Evolutionary conservation across 2,797 vertebrate genomes (phyloP).

Genomic region (Falco naumanni): DNA sequence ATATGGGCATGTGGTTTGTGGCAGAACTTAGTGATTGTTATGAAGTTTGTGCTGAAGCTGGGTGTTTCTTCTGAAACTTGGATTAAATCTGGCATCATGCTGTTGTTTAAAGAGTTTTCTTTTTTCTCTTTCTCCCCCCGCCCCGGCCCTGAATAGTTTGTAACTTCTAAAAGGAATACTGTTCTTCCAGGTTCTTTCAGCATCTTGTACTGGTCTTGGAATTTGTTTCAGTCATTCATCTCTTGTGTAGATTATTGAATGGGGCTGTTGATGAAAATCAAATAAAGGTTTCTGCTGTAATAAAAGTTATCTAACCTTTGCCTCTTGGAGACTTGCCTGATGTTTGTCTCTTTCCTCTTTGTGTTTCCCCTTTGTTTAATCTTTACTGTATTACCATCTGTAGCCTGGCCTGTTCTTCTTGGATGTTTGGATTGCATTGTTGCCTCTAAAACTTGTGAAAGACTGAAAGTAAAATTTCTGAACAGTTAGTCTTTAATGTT

Average conservation of each 20-base stretch:
- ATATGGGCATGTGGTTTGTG: not conserved
- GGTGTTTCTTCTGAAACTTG: constrained; percentile 13
- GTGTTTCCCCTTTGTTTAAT: constrained; percentile 27
- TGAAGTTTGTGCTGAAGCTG: constrained; percentile 10
- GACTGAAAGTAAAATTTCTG: not conserved
- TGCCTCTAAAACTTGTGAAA: not conserved
- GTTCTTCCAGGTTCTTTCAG: constrained; percentile 26
- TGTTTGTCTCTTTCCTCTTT: constrained; percentile 54
- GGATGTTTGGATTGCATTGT: not conserved
- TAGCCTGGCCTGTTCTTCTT: not conserved
- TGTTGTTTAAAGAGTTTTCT: not conserved
- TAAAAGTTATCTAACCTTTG: constrained; percentile 46
- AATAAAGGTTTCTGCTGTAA: constrained; percentile 55
- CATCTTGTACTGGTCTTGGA: constrained; percentile 12
- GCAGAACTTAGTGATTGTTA: not conserved
- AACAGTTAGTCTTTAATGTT: not conserved
- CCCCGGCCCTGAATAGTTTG: not conserved
- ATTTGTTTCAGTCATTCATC: constrained; percentile 28
- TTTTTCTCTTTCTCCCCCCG: not conserved
- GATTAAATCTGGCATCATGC: not conserved
- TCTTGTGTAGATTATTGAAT: constrained; percentile 40
- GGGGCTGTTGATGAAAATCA: constrained; percentile 44
- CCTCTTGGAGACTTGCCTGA: constrained; percentile 49
- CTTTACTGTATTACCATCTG: not conserved
- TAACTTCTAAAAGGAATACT: constrained; percentile 37